phyloP scores from a whole-genome alignment of 2,797 vertebrate species.

The Atherinosoma microstoma region DNA sequence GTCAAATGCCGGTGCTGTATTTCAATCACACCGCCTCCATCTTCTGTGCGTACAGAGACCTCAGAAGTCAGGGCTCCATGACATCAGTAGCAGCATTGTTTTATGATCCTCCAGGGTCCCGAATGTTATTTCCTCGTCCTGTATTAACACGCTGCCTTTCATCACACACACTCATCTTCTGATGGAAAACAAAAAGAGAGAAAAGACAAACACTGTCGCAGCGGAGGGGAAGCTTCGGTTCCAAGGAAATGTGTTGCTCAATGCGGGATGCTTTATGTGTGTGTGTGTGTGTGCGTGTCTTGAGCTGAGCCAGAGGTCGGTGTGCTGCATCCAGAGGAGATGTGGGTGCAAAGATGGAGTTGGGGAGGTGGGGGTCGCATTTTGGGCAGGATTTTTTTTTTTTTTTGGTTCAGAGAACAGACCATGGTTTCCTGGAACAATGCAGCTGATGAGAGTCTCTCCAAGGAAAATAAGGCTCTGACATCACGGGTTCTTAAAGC shows the following conservation, averaged over 20 bases:
- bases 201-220: slow-evolving; percentile 38
- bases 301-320: slow-evolving; percentile 52
- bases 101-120: slow-evolving; percentile 49
- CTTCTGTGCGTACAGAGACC: slow-evolving; percentile 45
- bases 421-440: slow-evolving; percentile 89
- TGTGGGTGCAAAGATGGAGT: slow-evolving; percentile 45
- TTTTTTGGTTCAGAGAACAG: slow-evolving; percentile 81
- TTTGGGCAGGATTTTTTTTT: slow-evolving; percentile 74
- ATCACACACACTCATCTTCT: slow-evolving; percentile 58
- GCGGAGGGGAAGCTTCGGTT: slow-evolving; percentile 38
- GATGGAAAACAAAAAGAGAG: slow-evolving; percentile 39
- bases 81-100: slow-evolving; percentile 72
- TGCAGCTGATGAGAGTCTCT: slow-evolving; percentile 87
- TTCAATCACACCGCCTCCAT: slow-evolving; percentile 57
- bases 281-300: slow-evolving; percentile 35
- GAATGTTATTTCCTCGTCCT: slow-evolving; percentile 57
- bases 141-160: slow-evolving; percentile 65
- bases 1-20: slow-evolving; percentile 55
- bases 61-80: slow-evolving; percentile 62
- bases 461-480: slow-evolving; percentile 90
- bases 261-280: slow-evolving; percentile 40
- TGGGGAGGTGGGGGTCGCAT: slow-evolving; percentile 44
- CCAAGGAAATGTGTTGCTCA: slow-evolving; percentile 54
- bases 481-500: slow-evolving; percentile 90
- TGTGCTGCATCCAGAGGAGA: slow-evolving; percentile 58